Conservation (phyloP, 2,797 vertebrate genomes). For the Sebastes oblongus region DNA sequence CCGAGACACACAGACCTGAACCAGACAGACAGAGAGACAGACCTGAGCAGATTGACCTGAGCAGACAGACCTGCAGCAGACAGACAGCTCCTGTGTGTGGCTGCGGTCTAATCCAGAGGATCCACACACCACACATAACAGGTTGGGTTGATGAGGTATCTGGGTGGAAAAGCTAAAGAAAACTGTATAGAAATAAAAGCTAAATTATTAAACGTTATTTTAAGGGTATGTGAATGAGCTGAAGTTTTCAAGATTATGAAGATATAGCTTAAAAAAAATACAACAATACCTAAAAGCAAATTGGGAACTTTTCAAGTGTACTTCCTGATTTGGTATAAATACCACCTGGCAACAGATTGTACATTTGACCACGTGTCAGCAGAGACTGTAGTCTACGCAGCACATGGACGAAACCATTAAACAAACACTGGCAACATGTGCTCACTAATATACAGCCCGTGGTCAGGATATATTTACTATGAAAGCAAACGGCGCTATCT, state of each 20-base stretch:
- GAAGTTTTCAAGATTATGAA: neutral
- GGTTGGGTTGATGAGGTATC: neutral
- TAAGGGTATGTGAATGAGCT: neutral
- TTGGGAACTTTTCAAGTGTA: neutral
- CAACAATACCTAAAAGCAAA: neutral
- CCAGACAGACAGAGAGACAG: neutral
- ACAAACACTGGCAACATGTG: neutral
- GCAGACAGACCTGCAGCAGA: neutral
- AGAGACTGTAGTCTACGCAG: neutral
- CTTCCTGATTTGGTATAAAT: neutral
- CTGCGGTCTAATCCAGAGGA: slow-evolving; percentile 13
- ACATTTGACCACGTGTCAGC: slow-evolving; percentile 42
- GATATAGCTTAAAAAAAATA: neutral
- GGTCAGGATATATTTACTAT: neutral
- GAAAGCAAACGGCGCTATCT: slow-evolving; percentile 25
- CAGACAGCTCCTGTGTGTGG: neutral
- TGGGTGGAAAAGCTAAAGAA: neutral
- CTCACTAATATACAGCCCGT: neutral
- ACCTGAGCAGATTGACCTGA: no score
- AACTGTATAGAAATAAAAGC: neutral
- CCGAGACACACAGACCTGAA: neutral
- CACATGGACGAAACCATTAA: neutral
- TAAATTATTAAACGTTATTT: neutral
- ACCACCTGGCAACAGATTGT: slow-evolving; percentile 1
- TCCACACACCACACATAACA: neutral